phyloP scores from a whole-genome alignment of 2,888 invertebrate species.

The Linnaemya tessellans region DNA sequence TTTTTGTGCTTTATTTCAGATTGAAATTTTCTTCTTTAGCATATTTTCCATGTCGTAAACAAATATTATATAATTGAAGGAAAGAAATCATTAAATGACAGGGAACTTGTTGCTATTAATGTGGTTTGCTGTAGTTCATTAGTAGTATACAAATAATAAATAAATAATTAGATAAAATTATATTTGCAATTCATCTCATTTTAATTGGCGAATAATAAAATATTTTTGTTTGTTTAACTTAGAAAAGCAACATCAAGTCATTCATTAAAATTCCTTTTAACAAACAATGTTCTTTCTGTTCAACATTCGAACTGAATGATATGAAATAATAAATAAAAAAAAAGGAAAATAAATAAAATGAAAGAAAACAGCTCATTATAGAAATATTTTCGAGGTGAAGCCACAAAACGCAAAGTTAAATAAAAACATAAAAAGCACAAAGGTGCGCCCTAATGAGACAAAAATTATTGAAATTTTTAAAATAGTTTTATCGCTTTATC shows the following conservation, averaged over 20 bases:
- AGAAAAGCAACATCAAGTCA: conserved; percentile 27
- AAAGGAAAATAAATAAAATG: conserved; percentile 31
- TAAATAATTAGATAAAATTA: not conserved
- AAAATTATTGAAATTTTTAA: conserved; percentile 83
- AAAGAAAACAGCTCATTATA: conserved; percentile 53
- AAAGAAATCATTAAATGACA: not conserved
- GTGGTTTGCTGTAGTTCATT: not conserved
- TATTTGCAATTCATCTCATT: not conserved
- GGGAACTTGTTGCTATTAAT: not conserved
- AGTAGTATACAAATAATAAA: not conserved
- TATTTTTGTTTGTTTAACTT: conserved; percentile 17
- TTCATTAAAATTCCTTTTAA: conserved; percentile 68
- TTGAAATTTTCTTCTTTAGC: too few species aligned
- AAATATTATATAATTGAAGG: too few species aligned
- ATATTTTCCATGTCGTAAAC: too few species aligned
- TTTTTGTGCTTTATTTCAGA: too few species aligned
- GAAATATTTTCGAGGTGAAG: conserved; percentile 59
- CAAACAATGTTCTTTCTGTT: conserved; percentile 41
- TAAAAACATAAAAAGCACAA: conserved; percentile 43
- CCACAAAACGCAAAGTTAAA: conserved; percentile 20
- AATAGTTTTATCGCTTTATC: conserved; percentile 75
- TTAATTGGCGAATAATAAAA: conserved; percentile 32
- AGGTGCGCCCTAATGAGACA: conserved; percentile 82
- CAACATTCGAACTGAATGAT: conserved; percentile 2
- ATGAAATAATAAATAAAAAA: not conserved